Evolutionary conservation across 2,113 vertebrate genomes (phyloP), one percentile per base, ranked within the genome.

Genomic region (Tursiops truncatus): DNA sequence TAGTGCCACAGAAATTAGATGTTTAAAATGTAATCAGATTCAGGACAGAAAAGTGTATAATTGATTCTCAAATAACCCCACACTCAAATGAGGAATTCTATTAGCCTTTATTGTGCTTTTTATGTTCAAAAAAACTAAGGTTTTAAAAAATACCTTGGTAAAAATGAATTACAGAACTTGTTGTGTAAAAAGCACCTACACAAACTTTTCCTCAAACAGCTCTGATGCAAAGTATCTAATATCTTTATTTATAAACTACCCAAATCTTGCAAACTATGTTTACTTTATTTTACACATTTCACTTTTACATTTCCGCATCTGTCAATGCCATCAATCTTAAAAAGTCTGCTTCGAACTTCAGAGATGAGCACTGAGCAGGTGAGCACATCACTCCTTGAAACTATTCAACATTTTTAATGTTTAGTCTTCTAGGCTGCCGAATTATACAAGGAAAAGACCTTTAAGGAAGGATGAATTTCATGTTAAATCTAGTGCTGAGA

Each of bases 281-380:
- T 88, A 76, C 68, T 83, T 60, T 63, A 92, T 89, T 95, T 95
- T 89, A 89, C 8, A 96, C 18, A 7, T 31, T 76, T 82, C 38
- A 94, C 12, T 3, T 11, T 93, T 17, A 95, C 21, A 81, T 14
- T 94, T 44, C 33, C 44, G 95, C 31, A 90, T 38, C 62, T 53
- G 71, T 65, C 86, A 93, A 73, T n/a, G 31, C 21, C 23, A 70
- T 67, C 65, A 97, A 96, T 95, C 93, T n/a, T 70, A 92, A 98
- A 98, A 96, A 94, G 93, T 89, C 97, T 97, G 93, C 86, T 98
- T 98, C 89, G 6, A 50, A 80, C 73, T 95, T 91, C 89, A 85
- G 3, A 70, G 77, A 96, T 62, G 25, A 93, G 70, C 68, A 96
- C 73, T 93, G 97, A 80, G 83, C 82, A 97, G 79, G 93, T 50